These are phyloP conservation scores for Phaonia tiefii DNA, from an alignment of 2,888 invertebrate genomes.

Conservation along the genomic window DNA sequence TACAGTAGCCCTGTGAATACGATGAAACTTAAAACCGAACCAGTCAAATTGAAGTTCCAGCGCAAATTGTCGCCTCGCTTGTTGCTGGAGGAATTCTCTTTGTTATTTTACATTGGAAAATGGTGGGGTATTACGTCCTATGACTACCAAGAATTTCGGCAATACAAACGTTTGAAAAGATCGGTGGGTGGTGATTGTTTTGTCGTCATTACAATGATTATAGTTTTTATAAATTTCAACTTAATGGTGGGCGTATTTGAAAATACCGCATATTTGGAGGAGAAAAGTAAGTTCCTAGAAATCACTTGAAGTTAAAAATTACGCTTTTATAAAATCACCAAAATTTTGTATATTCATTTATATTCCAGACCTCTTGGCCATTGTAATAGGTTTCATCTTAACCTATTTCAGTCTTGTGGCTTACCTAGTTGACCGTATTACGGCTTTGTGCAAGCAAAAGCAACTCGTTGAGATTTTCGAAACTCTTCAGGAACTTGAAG, in stretches of 20 bases:
- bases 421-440: slow-evolving; percentile 77
- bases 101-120: slow-evolving; percentile 77
- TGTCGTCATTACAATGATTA: slow-evolving; percentile 69
- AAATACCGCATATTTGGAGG: slow-evolving; percentile 70
- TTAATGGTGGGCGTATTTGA: slow-evolving; percentile 73
- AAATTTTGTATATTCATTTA: too few relatives aligned
- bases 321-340: too few relatives aligned
- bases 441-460: slow-evolving; percentile 76
- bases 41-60: neutral
- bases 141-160: slow-evolving; percentile 73
- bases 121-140: slow-evolving; percentile 77
- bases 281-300: slow-evolving; percentile 77
- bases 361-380: slow-evolving; percentile 77
- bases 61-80: slow-evolving; percentile 62
- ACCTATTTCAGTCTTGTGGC: slow-evolving; percentile 77
- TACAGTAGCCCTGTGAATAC: neutral
- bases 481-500: slow-evolving; percentile 76
- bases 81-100: slow-evolving; percentile 74
- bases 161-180: slow-evolving; percentile 72
- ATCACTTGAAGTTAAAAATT: too few relatives aligned
- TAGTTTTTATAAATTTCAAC: slow-evolving; percentile 74
- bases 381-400: slow-evolving; percentile 78
- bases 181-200: slow-evolving; percentile 74
- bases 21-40: slow-evolving; percentile 14
- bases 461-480: slow-evolving; percentile 74